A percentile compares a stretch with the other conserved stretches of the same genome.
Evolutionary conservation across 1,140 invertebrate species (phyloP).

Genomic region (Pogonomyrmex barbatus): DNA sequence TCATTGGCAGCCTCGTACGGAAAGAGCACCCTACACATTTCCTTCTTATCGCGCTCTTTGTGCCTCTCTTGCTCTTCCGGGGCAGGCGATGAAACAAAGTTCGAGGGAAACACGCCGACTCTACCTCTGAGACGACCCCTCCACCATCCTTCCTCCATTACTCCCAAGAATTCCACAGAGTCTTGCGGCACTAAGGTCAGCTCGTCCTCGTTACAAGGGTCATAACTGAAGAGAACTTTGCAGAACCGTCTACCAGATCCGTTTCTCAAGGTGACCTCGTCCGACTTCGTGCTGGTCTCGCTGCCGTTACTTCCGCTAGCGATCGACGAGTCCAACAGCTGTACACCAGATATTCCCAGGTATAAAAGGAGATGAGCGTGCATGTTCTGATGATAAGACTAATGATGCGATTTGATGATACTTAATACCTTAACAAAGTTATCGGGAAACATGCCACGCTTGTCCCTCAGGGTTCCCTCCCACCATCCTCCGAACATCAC

Average conservation of each 20-base stretch:
- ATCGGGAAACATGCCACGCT: constrained; percentile 98
- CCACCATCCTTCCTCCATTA: constrained; percentile 97
- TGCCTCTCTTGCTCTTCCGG: constrained; percentile 74
- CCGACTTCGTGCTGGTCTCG: constrained; percentile 68
- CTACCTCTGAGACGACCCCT: constrained; percentile 91
- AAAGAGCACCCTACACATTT: constrained; percentile 94
- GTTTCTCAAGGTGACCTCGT: constrained; percentile 82
- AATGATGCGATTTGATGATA: not conserved
- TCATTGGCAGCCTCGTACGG: constrained; percentile 96
- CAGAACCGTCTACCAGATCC: constrained; percentile 88
- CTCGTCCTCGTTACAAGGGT: constrained; percentile 96
- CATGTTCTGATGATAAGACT: not conserved
- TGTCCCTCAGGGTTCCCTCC: constrained; percentile 96
- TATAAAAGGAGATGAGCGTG: not conserved
- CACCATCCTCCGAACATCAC: constrained; percentile 97
- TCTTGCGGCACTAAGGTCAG: constrained; percentile 94
- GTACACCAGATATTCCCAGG: not conserved
- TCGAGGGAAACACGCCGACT: constrained; percentile 96
- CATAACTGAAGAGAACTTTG: constrained; percentile 96
- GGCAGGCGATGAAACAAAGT: constrained; percentile 91
- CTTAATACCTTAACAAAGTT: constrained; percentile 94
- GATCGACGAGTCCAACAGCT: constrained; percentile 63
- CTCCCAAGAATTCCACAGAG: constrained; percentile 94
- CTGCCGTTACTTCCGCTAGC: constrained; percentile 68
- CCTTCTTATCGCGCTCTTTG: constrained; percentile 84